These are phyloP conservation scores for Echiichthys vipera DNA, from an alignment of 2,797 vertebrate genomes.

Conservation along the genomic window DNA sequence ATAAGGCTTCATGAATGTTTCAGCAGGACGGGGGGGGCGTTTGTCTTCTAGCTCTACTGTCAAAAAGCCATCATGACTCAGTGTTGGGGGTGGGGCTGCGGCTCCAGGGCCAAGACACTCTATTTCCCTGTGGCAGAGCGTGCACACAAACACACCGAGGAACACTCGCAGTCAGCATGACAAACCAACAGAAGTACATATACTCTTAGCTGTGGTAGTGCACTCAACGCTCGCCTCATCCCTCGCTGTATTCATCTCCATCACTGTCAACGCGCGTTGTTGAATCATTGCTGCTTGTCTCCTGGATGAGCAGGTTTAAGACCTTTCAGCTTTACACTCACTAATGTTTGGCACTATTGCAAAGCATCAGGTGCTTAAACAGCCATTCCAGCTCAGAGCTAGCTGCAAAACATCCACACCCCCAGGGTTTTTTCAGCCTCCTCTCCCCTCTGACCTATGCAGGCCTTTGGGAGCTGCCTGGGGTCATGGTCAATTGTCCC, in stretches of 20 bases:
- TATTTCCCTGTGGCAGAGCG: conserved; percentile 38
- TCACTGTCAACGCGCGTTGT: conserved; percentile 52
- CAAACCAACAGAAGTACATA: conserved; percentile 21
- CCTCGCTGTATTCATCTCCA: conserved; percentile 46
- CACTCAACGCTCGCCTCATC: conserved; percentile 53
- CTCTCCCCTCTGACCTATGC: conserved; percentile 72
- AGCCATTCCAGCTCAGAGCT: conserved; percentile 41
- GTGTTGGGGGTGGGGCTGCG: conserved; percentile 32
- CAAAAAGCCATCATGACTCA: conserved; percentile 77
- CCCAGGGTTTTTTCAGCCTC: conserved; percentile 17
- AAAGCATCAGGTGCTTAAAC: conserved; percentile 75
- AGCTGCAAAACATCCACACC: conserved; percentile 46
- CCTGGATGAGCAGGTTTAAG: conserved; percentile 53
- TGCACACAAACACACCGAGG: conserved; percentile 5
- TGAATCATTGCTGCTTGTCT: conserved; percentile 50
- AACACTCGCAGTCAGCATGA: conserved; percentile 24
- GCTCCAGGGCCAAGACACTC: conserved; percentile 56
- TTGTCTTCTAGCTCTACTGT: conserved; percentile 74
- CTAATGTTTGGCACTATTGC: conserved; percentile 44
- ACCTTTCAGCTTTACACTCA: conserved; percentile 34
- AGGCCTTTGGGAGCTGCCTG: conserved; percentile 63
- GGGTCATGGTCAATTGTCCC: conserved; percentile 76
- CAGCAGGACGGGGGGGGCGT: conserved; percentile 69
- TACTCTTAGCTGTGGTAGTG: conserved; percentile 62
- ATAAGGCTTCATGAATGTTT: conserved; percentile 86